Evolutionary conservation across 2,888 invertebrate genomes (phyloP), one percentile per base, ranked within the genome.

Genomic region (Erebia palarica): DNA sequence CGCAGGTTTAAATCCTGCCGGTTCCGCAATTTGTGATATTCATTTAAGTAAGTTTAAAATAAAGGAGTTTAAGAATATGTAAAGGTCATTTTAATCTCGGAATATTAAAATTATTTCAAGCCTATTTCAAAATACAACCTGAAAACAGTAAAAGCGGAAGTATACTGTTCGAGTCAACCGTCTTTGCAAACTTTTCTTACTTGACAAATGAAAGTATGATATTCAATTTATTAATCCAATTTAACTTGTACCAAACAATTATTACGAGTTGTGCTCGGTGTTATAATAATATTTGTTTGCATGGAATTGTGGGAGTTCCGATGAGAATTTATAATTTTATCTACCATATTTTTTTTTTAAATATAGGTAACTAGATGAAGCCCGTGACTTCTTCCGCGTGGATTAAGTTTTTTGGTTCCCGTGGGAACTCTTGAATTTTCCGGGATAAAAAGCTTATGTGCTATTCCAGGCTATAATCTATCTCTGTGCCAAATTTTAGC

Each of bases 161-260:
- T 21, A 57, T 9, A 18, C 13, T 21, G 55, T 18, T 18, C 57
- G 16, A 63, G 58, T 67, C 42, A 71, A 64, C 51, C 57, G 47
- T 51, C 63, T 67, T 18, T 11, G 57, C 36, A 36, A 67, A 69
- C 69, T 73, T 73, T 73, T 71, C 71, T 71, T 67, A 71, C 69
- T 73, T 59, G 69, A 64, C 57, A 71, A 64, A 69, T 69, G 69
- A 68, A 71, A 70, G 72, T 69, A 64, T 66, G 70, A 68, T 72
- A 63, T 73, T 72, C 71, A 72, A 73, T 75, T 27, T 73, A 73
- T 73, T 76, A 75, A 76, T 75, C 73, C 70, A 73, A 73, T 73
- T 69, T 63, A 63, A 71, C 69, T 74, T 70, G 70, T 71, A 7
- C 60, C 67, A 44, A 69, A 42, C 73, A 69, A 73, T 73, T 72